These are phyloP conservation scores for Phalera bucephala DNA, from an alignment of 2,888 invertebrate species.

Conservation along the genomic window DNA sequence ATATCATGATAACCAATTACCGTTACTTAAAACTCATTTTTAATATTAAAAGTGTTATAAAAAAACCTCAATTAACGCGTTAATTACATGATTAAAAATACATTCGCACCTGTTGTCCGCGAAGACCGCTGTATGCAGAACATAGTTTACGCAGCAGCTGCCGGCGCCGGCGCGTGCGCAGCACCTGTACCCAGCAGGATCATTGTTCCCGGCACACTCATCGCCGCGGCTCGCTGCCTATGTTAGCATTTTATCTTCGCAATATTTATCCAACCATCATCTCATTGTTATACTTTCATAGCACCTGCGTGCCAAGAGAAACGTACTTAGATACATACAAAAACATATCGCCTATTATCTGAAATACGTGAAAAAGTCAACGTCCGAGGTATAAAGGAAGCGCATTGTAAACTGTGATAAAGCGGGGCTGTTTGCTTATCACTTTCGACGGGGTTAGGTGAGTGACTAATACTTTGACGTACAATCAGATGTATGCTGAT, in stretches of 20 bases:
- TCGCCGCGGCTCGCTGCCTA: conserved; percentile 49
- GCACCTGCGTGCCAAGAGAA: conserved; percentile 50
- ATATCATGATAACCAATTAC: too few relatives aligned
- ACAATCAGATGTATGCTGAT: neutral
- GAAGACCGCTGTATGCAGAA: neutral
- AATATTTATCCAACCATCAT: conserved; percentile 53
- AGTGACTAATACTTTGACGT: conserved; percentile 32
- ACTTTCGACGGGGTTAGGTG: conserved; percentile 14
- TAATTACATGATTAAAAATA: neutral
- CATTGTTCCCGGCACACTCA: conserved; percentile 68
- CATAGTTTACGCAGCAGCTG: neutral
- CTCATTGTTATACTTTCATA: conserved; percentile 55
- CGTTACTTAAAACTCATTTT: too few relatives aligned
- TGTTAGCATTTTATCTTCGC: conserved; percentile 46
- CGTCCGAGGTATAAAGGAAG: conserved; percentile 48
- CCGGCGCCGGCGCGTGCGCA: conserved; percentile 23
- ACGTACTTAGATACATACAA: conserved; percentile 52
- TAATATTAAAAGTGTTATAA: too few relatives aligned
- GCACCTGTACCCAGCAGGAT: conserved; percentile 62
- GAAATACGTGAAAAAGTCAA: conserved; percentile 55
- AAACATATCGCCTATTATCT: conserved; percentile 47
- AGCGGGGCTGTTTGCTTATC: conserved; percentile 27
- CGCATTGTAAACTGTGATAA: conserved; percentile 42
- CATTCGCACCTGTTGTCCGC: neutral
- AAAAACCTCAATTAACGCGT: neutral